These are phyloP conservation scores for Lasius platythorax DNA, from an alignment of 2,888 invertebrate genomes.

Conservation along the genomic window DNA sequence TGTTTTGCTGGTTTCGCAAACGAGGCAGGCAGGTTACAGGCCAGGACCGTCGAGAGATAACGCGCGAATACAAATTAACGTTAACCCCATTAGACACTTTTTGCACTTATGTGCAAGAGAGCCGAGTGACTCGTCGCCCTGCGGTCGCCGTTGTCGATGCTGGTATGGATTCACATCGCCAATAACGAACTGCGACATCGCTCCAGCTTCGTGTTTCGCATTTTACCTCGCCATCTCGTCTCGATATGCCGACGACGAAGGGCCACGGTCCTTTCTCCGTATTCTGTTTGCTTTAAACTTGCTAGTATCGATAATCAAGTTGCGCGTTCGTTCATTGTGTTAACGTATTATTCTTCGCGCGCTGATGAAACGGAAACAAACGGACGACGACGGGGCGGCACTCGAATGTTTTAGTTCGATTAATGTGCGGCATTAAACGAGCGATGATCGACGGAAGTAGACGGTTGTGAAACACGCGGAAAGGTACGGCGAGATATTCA, in stretches of 20 bases:
- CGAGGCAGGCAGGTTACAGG: conserved; percentile 20
- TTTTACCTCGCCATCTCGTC: conserved; percentile 56
- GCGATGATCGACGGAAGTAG: conserved; percentile 7
- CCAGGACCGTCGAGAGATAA: conserved; percentile 53
- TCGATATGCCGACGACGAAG: conserved; percentile 14
- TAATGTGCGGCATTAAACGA: conserved; percentile 37
- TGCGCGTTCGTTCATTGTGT: conserved; percentile 42
- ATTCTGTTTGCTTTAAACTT: conserved; percentile 51
- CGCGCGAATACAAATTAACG: conserved; percentile 77
- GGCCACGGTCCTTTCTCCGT: neutral
- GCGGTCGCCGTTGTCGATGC: conserved; percentile 43
- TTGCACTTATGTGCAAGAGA: conserved; percentile 69
- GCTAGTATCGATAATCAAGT: conserved; percentile 46
- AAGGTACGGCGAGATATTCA: neutral
- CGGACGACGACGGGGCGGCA: conserved; percentile 21
- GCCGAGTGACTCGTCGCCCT: conserved; percentile 55
- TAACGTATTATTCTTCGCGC: conserved; percentile 50
- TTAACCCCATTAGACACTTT: conserved; percentile 76
- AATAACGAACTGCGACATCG: conserved; percentile 72
- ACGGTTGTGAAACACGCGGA: conserved; percentile 4
- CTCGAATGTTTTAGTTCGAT: conserved; percentile 44
- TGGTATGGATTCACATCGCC: conserved; percentile 67
- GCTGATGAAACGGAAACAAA: conserved; percentile 54
- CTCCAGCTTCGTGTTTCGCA: conserved; percentile 66
- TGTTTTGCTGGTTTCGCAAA: conserved; percentile 64